Evolutionary conservation across 2,888 invertebrate genomes (phyloP), one percentile per base, ranked within the genome.

Genomic region (Bibio marci): DNA sequence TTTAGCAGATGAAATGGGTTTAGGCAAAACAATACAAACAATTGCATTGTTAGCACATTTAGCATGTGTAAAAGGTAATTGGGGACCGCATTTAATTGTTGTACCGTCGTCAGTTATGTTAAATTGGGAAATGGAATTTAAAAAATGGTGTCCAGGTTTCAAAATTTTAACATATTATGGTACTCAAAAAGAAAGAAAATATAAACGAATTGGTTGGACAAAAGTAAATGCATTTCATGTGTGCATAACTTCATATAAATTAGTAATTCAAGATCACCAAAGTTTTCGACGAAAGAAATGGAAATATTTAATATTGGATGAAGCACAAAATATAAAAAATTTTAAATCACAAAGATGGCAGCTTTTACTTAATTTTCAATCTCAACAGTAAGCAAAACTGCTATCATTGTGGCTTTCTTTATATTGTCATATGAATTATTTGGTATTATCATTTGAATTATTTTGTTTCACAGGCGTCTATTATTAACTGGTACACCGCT

Each of bases 91-190:
- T 71, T 70, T 98, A 18, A 92, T 98, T 48, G 86, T 98, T 45
- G 98, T 99, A 48, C 98, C 98, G 43, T 98, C 98, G 13, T 95
- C 95, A 47, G 97, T 99, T 37, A 94, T 98, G 83, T 71, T 98
- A 44, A 99, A 99, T 66, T 98, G 98, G 98, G 98, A 99, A 67
- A 91, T 97, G 88, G 98, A 98, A 64, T 86, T 94, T 56, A 97
- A 98, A 64, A 97, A 97, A 63, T 99, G 98, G 98, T 97, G 95
- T 62, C 98, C 98, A 1, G 91, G 88, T 38, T 92, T 98, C 61
- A 98, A 99, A 70, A 90, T 98, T 53, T 72, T 99, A 48, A 97
- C 97, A 2, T 98, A 98, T 61, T 98, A 94, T 58, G 98, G 98
- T 34, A 79, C 81, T 25, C 88, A 88, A 52, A 95, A 95, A 58